Conservation (phyloP, 2,888 invertebrate species). For the Folsomia manolachei region DNA sequence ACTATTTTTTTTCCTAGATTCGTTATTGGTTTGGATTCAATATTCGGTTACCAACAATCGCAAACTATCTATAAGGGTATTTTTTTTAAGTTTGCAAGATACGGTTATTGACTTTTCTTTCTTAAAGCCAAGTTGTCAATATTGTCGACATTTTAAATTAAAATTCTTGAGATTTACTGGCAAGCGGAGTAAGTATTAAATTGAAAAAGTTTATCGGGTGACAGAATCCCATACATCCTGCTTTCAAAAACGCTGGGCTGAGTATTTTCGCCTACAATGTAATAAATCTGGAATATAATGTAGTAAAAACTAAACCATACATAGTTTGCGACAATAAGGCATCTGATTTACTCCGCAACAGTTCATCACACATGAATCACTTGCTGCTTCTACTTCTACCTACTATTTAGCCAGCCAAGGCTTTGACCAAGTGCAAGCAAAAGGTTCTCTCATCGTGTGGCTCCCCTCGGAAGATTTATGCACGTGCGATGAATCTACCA, state of each 20-base stretch:
- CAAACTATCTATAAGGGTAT: neutral
- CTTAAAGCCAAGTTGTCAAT: neutral
- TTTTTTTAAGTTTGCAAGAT: too few relatives aligned
- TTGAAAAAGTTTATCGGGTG: neutral
- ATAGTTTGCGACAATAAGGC: neutral
- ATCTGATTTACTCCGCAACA: neutral
- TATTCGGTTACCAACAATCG: neutral
- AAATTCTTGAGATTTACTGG: neutral
- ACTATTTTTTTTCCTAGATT: constrained; percentile 7
- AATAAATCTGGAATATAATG: too few relatives aligned
- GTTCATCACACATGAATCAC: neutral
- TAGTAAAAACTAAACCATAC: neutral
- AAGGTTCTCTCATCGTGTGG: neutral
- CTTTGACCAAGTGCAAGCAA: too few relatives aligned
- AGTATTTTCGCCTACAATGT: neutral
- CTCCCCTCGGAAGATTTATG: constrained; percentile 16
- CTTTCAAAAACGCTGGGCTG: neutral
- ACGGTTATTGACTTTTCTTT: neutral
- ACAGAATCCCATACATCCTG: neutral
- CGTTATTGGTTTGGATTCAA: constrained; percentile 3
- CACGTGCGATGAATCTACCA: neutral
- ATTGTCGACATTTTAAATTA: neutral
- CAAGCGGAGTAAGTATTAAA: neutral
- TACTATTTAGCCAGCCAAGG: too few relatives aligned
- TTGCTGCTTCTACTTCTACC: too few relatives aligned